Conservation (phyloP, 2,888 invertebrate genomes). For the Megastigmus dorsalis region DNA sequence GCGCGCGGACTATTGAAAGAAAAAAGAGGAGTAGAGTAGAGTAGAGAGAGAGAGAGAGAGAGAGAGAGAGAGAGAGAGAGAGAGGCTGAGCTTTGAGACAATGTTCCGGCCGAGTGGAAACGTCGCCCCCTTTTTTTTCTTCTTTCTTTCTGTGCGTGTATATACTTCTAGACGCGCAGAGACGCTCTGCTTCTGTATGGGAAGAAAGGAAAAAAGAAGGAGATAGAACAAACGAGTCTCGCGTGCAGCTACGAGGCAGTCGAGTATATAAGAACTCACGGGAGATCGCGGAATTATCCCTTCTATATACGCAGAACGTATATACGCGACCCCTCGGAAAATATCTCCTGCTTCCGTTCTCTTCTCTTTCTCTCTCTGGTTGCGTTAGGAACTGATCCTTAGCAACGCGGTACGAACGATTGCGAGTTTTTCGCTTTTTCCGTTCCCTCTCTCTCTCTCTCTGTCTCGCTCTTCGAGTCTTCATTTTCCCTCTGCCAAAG, state of each 20-base stretch:
- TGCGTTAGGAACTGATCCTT: no score
- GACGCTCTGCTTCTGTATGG: not conserved
- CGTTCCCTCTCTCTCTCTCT: not conserved
- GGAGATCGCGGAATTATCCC: conserved; percentile 53
- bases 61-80: conserved; percentile 46
- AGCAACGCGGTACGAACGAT: no score
- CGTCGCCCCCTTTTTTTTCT: conserved; percentile 48
- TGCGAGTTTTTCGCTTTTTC: no score
- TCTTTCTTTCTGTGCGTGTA: not conserved
- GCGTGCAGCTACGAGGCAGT: not conserved
- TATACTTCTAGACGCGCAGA: not conserved
- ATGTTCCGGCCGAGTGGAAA: conserved; percentile 60
- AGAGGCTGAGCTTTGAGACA: conserved; percentile 57
- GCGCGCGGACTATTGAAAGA: conserved; percentile 60
- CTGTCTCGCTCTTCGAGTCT: conserved; percentile 9
- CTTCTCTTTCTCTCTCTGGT: not conserved
- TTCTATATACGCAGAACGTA: conserved; percentile 10
- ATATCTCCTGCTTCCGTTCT: no score
- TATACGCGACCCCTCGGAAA: conserved; percentile 28
- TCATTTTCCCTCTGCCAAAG: conserved; percentile 49
- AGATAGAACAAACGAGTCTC: conserved; percentile 1
- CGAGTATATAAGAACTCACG: conserved; percentile 53
- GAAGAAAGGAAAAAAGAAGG: not conserved
- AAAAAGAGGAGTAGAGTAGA: conserved; percentile 49
- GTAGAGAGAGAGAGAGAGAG: conserved; percentile 43